Evolutionary conservation across 2,113 vertebrate genomes (phyloP).

Genomic region (Podarcis cretensis): DNA sequence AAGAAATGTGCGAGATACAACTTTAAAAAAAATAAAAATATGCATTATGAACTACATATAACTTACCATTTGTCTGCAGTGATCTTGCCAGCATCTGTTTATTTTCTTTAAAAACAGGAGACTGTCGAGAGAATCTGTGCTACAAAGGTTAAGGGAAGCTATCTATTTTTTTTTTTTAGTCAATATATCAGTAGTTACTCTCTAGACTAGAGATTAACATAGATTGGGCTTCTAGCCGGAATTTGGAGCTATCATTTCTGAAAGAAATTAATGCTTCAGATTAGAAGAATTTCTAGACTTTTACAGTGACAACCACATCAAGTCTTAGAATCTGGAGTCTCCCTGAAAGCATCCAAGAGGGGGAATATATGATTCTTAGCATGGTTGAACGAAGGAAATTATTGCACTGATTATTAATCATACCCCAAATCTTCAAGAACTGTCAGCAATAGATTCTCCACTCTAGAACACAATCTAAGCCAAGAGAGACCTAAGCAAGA

Average conservation of each 20-base stretch:
- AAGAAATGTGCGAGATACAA: not conserved
- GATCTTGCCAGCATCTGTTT: slow-evolving; percentile 85
- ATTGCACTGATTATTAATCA: not conserved
- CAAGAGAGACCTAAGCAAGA: too few relatives aligned
- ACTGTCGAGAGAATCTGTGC: slow-evolving; percentile 84
- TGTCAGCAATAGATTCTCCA: not conserved
- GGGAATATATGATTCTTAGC: not conserved
- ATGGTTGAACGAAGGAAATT: not conserved
- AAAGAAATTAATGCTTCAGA: too few relatives aligned
- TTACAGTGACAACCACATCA: not conserved
- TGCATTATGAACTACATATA: slow-evolving; percentile 11
- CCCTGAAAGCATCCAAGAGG: not conserved
- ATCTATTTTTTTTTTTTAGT: not conserved
- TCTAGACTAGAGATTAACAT: not conserved
- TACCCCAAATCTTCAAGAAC: slow-evolving; percentile 31
- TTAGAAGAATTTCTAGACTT: not conserved
- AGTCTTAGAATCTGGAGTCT: not conserved
- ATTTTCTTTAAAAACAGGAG: slow-evolving; percentile 86
- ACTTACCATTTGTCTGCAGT: slow-evolving; percentile 88
- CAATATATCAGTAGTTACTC: slow-evolving; percentile 21
- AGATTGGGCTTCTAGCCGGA: slow-evolving; percentile 15
- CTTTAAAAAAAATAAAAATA: not conserved
- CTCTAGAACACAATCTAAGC: slow-evolving; percentile 7
- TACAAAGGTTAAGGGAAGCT: slow-evolving; percentile 75
- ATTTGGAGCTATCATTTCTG: not conserved